Evolutionary conservation across 2,113 vertebrate genomes (phyloP), one percentile per base, ranked within the genome.

Genomic region (Pipa parva): DNA sequence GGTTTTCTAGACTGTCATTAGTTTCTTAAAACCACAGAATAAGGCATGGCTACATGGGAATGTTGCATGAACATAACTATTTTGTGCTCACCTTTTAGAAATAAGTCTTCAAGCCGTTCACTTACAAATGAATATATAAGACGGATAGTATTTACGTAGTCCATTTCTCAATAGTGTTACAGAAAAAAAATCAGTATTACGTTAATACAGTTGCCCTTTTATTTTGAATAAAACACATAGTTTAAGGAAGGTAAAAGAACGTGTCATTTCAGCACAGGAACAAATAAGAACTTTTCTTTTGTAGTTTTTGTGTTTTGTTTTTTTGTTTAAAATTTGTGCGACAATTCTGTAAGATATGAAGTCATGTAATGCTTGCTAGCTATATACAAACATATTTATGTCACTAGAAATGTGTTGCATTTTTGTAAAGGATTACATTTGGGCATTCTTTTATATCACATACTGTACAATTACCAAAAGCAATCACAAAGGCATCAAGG

Each of bases 151-250:
- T 18, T 18, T 61, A 45, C 33, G 3, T 60, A 60, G 20, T 50
- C 20, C 12, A 4, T 22, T 22, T 8, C 5, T 37, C 31, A 11
- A 29, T 61, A 61, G 58, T 61, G 22, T 61, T 61, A 45, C 48
- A 42, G 2, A 54, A 54, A 48, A 26, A 54, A 48, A 26, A 54
- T 9, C 66, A 61, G 66, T 70, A 45, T 70, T 70, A 61, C 42
- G 15, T 20, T 25, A 26, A 18, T 10, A 28, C 12, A 54, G 27
- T 28, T 59, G 31, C 33, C 25, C 27, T 54, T 42, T 61, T 59
- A 39, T 49, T 54, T 49, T 37, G 3, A 57, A 49, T 9, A 33
- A 21, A 28, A 21, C 8, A 36, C 7, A 33, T 20, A 58, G 13
- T 15, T 28, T 15, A 5, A 25, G 27, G 31, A 25, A 22, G 29